Base-by-base conservation (phyloP, 2,113 vertebrate genomes). In the Poecilia latipinna region DNA sequence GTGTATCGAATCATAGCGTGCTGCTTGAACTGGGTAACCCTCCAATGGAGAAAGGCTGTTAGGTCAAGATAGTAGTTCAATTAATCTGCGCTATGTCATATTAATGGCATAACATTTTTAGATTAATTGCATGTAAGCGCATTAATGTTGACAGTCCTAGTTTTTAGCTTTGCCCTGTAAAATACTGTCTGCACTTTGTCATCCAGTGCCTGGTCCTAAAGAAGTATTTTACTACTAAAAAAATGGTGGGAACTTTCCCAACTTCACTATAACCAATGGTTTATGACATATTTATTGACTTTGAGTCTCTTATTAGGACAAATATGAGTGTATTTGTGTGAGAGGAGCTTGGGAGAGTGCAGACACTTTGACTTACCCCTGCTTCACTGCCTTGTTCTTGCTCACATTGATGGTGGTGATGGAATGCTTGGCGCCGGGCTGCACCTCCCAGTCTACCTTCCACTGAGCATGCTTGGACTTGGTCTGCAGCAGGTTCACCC, bases 391-490 rank as follows among this genome's bases (percentile, higher is more conserved):
- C 0, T 94, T 94, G 29, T 70, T 95, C 90, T 95, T 97, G 92
- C 94, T 93, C 86, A 97, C 97, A 0, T 98, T 96, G 0, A 99
- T 93, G 0, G 97, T 98, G 77, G 97, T 96, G 0, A 97, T 99
- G 76, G 98, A 98, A 84, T 98, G 98, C 82, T 99, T 99, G 85
- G 97, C 97, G 0, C 97, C 98, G 0, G 96, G 96, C 89, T 96
- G 95, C 67, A 97, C 93, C 90, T 98, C 97, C 0, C 96, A 97
- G 75, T 95, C 97, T 88, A 98, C 96, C 4, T 95, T 96, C 98
- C 98, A 99, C 89, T 97, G 96, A 70, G 93, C 86, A 6, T 91
- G 97, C 92, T 96, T 95, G 0, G 97, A 96, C 84, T 93, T 96
- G 80, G 97, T 98, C 82, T 94, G 96, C 5, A 97, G 94, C 82